Evolutionary conservation across 2,113 vertebrate species (phyloP).

Genomic region (Camelus dromedarius): DNA sequence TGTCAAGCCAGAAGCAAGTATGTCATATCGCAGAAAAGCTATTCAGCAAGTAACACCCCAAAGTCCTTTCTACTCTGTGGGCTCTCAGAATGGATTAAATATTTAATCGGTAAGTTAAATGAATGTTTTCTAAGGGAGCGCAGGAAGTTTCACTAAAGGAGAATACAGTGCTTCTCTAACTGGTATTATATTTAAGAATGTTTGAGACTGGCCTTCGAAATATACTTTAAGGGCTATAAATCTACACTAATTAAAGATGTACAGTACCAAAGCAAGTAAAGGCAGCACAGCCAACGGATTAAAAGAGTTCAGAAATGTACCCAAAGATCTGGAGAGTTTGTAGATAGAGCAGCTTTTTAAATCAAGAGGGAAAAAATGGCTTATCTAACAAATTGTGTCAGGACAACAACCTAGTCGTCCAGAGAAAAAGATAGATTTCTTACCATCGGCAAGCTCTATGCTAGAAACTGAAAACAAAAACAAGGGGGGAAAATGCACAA

Average conservation of each 20-base stretch:
- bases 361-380: conserved; percentile 4
- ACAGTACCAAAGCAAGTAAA: conserved; percentile 34
- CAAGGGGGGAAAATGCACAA: not conserved
- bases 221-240: not conserved
- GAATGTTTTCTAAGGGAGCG: not conserved
- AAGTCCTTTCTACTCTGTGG: conserved; percentile 29
- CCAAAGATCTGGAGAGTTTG: not conserved
- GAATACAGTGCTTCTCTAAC: conserved; percentile 12
- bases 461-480: not conserved
- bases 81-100: conserved; percentile 28
- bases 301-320: not conserved
- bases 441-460: not conserved
- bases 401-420: not conserved
- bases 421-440: not conserved
- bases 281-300: not conserved
- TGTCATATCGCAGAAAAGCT: not conserved
- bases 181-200: not conserved
- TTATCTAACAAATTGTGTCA: not conserved
- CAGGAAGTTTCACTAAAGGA: conserved; percentile 24
- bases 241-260: not conserved
- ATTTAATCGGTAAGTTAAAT: conserved; percentile 49
- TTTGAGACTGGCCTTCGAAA: conserved; percentile 10
- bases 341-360: not conserved
- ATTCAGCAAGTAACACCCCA: not conserved
- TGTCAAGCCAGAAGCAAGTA: not conserved